These are phyloP conservation scores for Scleropages formosus DNA, from an alignment of 2,797 vertebrate genomes.

Conservation along the genomic window DNA sequence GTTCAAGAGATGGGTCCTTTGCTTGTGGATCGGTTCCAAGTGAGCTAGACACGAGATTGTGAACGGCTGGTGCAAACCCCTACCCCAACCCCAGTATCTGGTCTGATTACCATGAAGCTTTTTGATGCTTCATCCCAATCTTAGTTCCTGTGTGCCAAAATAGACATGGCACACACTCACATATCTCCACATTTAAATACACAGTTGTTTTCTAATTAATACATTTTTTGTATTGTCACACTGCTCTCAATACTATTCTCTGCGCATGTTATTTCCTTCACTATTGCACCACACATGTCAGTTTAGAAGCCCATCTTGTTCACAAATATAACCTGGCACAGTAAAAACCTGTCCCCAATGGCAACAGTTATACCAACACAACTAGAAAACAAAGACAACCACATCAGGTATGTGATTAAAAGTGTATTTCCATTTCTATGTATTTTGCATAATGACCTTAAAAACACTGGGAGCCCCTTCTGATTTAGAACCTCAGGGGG, in stretches of 20 bases:
- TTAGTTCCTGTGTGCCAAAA: no score
- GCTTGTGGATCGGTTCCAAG: neutral
- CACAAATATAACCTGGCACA: slow-evolving; percentile 19
- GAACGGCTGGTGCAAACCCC: neutral
- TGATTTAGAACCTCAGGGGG: neutral
- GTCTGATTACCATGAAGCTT: neutral
- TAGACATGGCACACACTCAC: neutral
- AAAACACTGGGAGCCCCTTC: neutral
- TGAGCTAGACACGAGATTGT: neutral
- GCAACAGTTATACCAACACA: neutral
- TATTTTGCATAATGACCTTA: neutral
- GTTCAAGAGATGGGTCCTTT: neutral
- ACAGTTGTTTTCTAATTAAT: neutral
- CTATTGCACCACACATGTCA: neutral
- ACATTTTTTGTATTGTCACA: neutral
- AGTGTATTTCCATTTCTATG: neutral
- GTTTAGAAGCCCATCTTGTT: slow-evolving; percentile 13
- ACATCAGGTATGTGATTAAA: neutral
- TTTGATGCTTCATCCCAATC: neutral
- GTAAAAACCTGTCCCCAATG: neutral
- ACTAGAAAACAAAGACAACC: neutral
- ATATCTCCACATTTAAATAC: neutral
- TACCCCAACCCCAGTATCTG: no score
- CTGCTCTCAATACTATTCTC: neutral
- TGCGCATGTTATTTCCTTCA: neutral